Evolutionary conservation across 2,113 vertebrate genomes (phyloP), one percentile per base, ranked within the genome.

Genomic region (Ceyx melanurus): DNA sequence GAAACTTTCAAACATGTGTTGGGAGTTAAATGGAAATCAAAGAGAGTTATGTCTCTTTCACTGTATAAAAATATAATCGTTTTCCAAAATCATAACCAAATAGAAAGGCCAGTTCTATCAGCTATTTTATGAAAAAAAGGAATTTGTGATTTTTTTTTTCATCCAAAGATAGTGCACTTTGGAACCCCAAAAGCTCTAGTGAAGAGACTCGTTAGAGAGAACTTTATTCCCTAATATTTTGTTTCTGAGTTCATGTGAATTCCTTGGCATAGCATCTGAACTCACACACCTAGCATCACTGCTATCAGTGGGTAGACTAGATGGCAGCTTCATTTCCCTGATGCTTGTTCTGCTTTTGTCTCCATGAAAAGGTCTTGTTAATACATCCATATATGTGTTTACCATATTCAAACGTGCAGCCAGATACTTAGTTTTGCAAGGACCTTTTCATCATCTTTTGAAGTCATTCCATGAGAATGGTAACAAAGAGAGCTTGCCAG

Each of bases 371-470:
- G 56, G 68, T 87, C 79, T 80, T 73, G 88, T 80, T 86, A 86
- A 77, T 67, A 58, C 75, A 86, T 42, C 79, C 42, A 77, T 68
- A 46, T 91, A 78, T 81, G 51, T 93, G 85, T 95, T 91, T 94
- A 68, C 91, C 68, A 13, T 92, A 88, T 86, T 90, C 54, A 91
- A 91, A 88, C 40, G 20, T 64, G 40, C 73, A 95, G 48, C 68
- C 82, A 94, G 43, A 67, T 88, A 80, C 48, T 91, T 82, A 4
- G 8, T 80, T 91, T 83, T 94, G 51, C 43, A 71, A 74, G 65
- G 40, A 78, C 17, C 8, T 91, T 96, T 95, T 94, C 46, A 11
- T 86, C 82, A 48, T 78, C 76, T 94, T 94, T 80, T 88, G 88
- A 94, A 95, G 72, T 81, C 79, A 40, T 10, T 91, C 68, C n/a